These are phyloP conservation scores for Sturmia bella DNA, from an alignment of 2,888 invertebrate species.

Conservation along the genomic window DNA sequence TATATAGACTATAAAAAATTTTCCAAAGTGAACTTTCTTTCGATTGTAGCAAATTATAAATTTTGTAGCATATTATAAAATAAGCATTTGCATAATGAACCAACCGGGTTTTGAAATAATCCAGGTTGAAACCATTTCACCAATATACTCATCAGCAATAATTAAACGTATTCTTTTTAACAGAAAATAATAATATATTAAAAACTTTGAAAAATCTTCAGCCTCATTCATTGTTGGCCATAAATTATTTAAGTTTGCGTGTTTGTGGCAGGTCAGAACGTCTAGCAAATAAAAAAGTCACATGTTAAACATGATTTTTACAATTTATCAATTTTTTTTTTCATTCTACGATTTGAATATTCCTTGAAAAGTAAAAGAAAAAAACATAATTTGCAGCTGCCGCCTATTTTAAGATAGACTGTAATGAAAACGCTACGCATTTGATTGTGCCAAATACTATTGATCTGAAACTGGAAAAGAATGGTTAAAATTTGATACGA, in stretches of 20 bases:
- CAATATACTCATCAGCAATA: too few relatives aligned
- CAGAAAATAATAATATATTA: too few relatives aligned
- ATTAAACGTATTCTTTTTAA: too few relatives aligned
- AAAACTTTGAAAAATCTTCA: too few relatives aligned
- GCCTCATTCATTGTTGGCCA: too few relatives aligned
- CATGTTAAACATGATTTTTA: neutral
- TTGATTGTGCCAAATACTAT: constrained; percentile 20
- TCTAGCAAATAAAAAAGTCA: constrained; percentile 8
- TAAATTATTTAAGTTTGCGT: constrained; percentile 40
- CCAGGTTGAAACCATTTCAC: too few relatives aligned
- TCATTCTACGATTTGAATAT: constrained; percentile 23
- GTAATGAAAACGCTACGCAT: constrained; percentile 55
- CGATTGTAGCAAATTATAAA: too few relatives aligned
- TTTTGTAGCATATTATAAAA: too few relatives aligned
- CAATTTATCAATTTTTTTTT: neutral
- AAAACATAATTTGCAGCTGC: constrained; percentile 23
- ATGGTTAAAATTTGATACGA: neutral
- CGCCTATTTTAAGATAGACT: constrained; percentile 14
- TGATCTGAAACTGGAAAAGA: constrained; percentile 1
- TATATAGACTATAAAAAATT: too few relatives aligned
- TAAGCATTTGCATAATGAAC: too few relatives aligned
- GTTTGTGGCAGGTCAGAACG: constrained; percentile 31
- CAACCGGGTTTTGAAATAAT: too few relatives aligned
- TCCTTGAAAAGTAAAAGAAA: neutral
- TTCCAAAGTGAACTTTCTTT: too few relatives aligned